Conservation (phyloP, 2,797 vertebrate genomes). For the Lophius americanus region DNA sequence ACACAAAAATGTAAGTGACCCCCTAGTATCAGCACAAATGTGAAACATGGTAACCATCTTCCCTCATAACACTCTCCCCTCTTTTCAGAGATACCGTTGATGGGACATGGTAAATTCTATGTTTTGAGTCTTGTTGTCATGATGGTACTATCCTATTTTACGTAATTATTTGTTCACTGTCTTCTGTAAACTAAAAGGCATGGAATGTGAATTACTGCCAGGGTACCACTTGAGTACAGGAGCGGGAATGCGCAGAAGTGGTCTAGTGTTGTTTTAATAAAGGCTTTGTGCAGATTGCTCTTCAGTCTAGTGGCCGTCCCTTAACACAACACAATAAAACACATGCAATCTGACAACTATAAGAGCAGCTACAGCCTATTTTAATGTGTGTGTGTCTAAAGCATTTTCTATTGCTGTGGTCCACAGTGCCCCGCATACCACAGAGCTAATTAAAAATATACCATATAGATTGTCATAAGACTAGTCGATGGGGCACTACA, state of each 20-base stretch:
- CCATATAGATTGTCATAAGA: constrained; percentile 2
- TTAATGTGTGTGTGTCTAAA: constrained; percentile 19
- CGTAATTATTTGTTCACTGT: constrained; percentile 45
- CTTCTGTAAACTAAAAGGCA: constrained; percentile 29
- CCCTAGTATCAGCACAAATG: background rate
- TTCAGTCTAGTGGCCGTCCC: constrained; percentile 23
- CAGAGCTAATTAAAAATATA: constrained; percentile 56
- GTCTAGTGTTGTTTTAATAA: constrained; percentile 56
- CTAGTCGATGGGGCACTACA: background rate
- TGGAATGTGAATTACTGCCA: constrained; percentile 45
- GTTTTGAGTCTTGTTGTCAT: constrained; percentile 13
- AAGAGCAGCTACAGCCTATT: constrained; percentile 24
- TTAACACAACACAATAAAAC: constrained; percentile 58
- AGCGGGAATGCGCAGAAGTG: constrained; percentile 40
- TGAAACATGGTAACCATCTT: too few relatives aligned
- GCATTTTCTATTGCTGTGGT: constrained; percentile 33
- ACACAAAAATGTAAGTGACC: too few relatives aligned
- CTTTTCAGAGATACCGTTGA: constrained; percentile 8
- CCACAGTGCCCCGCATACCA: constrained; percentile 14
- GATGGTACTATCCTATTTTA: constrained; percentile 27
- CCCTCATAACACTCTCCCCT: background rate
- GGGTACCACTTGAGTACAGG: constrained; percentile 34
- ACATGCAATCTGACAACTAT: constrained; percentile 46
- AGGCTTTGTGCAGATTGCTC: constrained; percentile 44
- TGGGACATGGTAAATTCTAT: background rate